Conservation (phyloP, 2,888 invertebrate genomes). For the Proisotoma minuta region DNA sequence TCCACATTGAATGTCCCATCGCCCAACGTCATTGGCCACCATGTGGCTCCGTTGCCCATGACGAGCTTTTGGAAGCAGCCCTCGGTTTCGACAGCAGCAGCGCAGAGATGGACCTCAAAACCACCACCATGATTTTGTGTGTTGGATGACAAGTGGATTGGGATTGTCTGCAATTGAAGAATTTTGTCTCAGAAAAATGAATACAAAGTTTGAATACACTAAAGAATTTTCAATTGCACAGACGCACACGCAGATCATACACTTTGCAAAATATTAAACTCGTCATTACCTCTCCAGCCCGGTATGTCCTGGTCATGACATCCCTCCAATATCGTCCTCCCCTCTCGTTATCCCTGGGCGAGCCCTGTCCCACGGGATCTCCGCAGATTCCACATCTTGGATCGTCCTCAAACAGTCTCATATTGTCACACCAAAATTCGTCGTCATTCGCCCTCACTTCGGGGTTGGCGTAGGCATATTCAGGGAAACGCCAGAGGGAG, state of each 20-base stretch:
- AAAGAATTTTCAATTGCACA: no score
- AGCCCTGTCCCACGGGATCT: not conserved
- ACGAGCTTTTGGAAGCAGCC: constrained; percentile 14
- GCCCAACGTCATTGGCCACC: constrained; percentile 20
- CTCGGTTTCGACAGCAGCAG: constrained; percentile 20
- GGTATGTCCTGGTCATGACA: not conserved
- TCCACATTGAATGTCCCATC: constrained; percentile 17
- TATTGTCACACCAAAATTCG: not conserved
- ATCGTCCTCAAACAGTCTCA: not conserved
- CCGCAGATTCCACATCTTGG: not conserved
- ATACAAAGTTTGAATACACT: no score
- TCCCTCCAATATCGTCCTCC: not conserved
- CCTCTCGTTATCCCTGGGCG: not conserved
- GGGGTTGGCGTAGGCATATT: not conserved
- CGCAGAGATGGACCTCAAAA: constrained; percentile 20
- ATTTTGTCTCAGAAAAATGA: no score
- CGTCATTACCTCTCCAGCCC: not conserved
- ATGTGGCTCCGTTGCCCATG: constrained; percentile 17
- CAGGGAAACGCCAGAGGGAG: not conserved
- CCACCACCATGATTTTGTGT: constrained; percentile 23
- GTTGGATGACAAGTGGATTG: constrained; percentile 16
- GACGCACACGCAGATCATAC: no score
- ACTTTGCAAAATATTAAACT: no score
- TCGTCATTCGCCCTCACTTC: not conserved
- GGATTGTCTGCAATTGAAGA: constrained; percentile 17